Base-by-base conservation (phyloP, 92 coral and sea anemone species). In the Galaxea fascicularis region DNA sequence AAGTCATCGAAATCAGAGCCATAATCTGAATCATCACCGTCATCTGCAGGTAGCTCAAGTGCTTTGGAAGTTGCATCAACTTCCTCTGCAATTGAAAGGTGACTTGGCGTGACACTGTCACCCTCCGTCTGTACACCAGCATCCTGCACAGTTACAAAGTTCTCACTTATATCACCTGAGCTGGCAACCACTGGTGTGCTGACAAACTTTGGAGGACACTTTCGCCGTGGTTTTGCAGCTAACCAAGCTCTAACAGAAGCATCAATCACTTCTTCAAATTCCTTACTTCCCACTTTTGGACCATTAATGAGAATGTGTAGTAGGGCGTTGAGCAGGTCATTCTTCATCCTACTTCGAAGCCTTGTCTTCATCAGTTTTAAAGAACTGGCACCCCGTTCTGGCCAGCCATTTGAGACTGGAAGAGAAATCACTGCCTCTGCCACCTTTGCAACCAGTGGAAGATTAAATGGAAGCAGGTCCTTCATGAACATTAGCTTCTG, bases 351-450 rank as follows among this genome's bases (percentile, higher is more conserved):
- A 53, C 28, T 79, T 54, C 64, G 53, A 49, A 65, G 77, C n/a
- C 86, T 49, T 54, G 67, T 69, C 68, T 81, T 69, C 77, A 80
- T 64, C 85, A 80, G 76, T 47, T 80, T 67, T 27, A 67, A 80
- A 78, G 71, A 78, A 65, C 83, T 60, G 44, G 63, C 78, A 73
- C 87, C 87, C 67, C 87, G 27, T 73, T 83, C 87, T 0, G 82
- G 87, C 87, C 67, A 83, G 3, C 62, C 81, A 83, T 73, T 83
- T 10, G 87, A 83, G 44, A 83, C 74, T 30, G 87, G 87, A 20
- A 73, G 74, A 25, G 62, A 72, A 4, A 83, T 35, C 15, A 84
- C 56, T 57, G 73, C 70, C 88, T 65, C 76, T 29, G 74, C 75
- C 29, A 84, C 24, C 54, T 83, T 74, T 31, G 81, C 80, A 74